phyloP scores from a whole-genome alignment of 2,113 vertebrate genomes.

The Engystomops pustulosus region DNA sequence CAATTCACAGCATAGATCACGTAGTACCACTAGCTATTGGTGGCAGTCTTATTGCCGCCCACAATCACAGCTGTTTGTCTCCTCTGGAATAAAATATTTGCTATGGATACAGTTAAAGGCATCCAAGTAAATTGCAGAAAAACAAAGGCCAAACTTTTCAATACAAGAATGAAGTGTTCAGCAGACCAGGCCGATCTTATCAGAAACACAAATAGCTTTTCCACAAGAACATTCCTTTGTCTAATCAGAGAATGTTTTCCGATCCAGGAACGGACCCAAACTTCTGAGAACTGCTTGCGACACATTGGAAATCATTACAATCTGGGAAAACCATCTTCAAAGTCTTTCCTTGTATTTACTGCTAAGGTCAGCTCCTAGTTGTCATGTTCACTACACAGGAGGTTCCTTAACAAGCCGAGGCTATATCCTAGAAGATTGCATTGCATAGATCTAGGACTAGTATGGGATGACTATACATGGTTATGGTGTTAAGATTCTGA shows the following conservation, averaged over 20 bases:
- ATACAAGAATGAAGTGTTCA: neutral
- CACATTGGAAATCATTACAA: neutral
- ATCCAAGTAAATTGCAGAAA: neutral
- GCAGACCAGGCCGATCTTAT: conserved; percentile 30
- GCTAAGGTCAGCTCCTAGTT: neutral
- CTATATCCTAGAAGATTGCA: too few relatives aligned
- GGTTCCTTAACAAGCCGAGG: neutral
- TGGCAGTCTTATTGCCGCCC: neutral
- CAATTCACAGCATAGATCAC: neutral
- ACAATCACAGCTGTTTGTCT: neutral
- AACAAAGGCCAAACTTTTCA: conserved; percentile 14
- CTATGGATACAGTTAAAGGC: neutral
- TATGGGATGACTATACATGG: too few relatives aligned
- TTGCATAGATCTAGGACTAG: too few relatives aligned
- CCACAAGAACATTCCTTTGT: neutral
- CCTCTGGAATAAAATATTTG: neutral
- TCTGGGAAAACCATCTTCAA: conserved; percentile 8
- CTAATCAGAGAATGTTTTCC: neutral
- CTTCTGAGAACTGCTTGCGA: conserved; percentile 3
- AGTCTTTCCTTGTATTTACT: neutral
- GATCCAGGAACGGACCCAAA: neutral
- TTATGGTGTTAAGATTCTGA: neutral
- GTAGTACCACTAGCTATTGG: neutral
- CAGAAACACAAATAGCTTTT: conserved; percentile 31
- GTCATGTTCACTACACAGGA: neutral